A percentile compares a stretch with the other conserved stretches of the same genome.
These are phyloP conservation scores for Tetranychus piercei DNA, from an alignment of 2,888 invertebrate species.

Conservation along the genomic window DNA sequence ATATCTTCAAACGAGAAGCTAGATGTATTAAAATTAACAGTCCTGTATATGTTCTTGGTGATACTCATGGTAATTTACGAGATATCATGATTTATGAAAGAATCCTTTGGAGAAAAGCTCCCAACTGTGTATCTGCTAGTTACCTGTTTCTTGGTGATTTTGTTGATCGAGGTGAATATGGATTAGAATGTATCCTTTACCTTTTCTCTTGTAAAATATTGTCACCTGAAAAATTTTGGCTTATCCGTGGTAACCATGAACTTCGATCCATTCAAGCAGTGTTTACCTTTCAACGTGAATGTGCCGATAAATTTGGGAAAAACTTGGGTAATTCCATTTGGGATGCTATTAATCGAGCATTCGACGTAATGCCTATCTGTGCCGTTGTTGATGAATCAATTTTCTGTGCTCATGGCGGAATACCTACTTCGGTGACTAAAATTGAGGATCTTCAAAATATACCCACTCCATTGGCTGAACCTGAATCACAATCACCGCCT, in stretches of 20 bases:
- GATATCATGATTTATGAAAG: slow-evolving; percentile 50
- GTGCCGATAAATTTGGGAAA: slow-evolving; percentile 46
- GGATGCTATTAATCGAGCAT: slow-evolving; percentile 49
- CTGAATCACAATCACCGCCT: slow-evolving; percentile 48
- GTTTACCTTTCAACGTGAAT: slow-evolving; percentile 55
- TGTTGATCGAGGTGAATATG: slow-evolving; percentile 51
- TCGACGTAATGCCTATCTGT: slow-evolving; percentile 52
- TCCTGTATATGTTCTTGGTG: slow-evolving; percentile 46
- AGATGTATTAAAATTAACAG: slow-evolving; percentile 39
- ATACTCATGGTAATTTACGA: slow-evolving; percentile 52
- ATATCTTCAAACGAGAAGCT: slow-evolving; percentile 39
- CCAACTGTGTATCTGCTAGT: slow-evolving; percentile 44
- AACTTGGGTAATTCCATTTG: slow-evolving; percentile 45
- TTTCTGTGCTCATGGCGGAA: slow-evolving; percentile 60
- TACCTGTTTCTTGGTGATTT: slow-evolving; percentile 56
- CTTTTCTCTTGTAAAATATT: slow-evolving; percentile 50
- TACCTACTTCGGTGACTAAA: slow-evolving; percentile 39
- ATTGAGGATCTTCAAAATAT: slow-evolving; percentile 41
- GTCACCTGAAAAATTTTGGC: slow-evolving; percentile 43
- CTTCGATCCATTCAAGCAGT: slow-evolving; percentile 51
- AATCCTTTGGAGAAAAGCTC: slow-evolving; percentile 49
- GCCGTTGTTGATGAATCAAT: slow-evolving; percentile 54
- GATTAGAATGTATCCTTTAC: slow-evolving; percentile 42
- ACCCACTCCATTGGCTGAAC: slow-evolving; percentile 45
- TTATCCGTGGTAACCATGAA: slow-evolving; percentile 57